Percentiles rank a stretch among this genome's conserved stretches.
Evolutionary conservation across 2,888 invertebrate genomes (phyloP).

Genomic region (Hydraecia micacea): DNA sequence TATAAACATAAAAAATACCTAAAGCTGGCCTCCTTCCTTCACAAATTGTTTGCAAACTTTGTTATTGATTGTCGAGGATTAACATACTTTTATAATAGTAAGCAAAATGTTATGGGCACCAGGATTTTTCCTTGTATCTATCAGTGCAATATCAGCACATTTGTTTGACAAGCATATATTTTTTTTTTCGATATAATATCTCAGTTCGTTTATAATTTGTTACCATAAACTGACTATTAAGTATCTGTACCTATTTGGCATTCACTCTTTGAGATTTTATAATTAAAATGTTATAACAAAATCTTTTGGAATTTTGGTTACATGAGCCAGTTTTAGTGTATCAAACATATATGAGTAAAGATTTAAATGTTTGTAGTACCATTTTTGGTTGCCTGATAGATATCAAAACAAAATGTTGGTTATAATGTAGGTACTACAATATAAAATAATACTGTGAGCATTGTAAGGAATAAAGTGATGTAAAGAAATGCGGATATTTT

Average conservation of each 20-base stretch:
- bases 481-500: slow-evolving; percentile 41
- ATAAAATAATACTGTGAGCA: slow-evolving; percentile 39
- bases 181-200: slow-evolving; percentile 20
- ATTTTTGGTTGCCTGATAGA: slow-evolving; percentile 49
- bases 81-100: slow-evolving; percentile 57
- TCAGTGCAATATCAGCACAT: slow-evolving; percentile 45
- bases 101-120: slow-evolving; percentile 45
- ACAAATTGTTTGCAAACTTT: slow-evolving; percentile 96
- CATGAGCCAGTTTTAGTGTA: slow-evolving; percentile 59
- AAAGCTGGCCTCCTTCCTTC: slow-evolving; percentile 94
- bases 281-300: slow-evolving; percentile 10
- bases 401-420: slow-evolving; percentile 35
- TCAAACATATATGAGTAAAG: slow-evolving; percentile 38
- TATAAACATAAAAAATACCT: slow-evolving; percentile 76
- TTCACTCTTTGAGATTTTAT: slow-evolving; percentile 26
- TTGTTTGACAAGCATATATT: slow-evolving; percentile 44
- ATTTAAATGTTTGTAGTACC: slow-evolving; percentile 31
- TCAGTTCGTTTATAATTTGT: slow-evolving; percentile 37
- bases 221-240: slow-evolving; percentile 17
- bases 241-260: slow-evolving; percentile 27
- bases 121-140: slow-evolving; percentile 43
- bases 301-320: slow-evolving; percentile 25
- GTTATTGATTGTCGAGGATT: slow-evolving; percentile 70
- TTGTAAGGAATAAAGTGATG: slow-evolving; percentile 38
- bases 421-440: slow-evolving; percentile 19